Percentiles rank a stretch among this genome's conserved stretches.
Conservation (phyloP, 1,140 invertebrate genomes). For the Ectropis grisescens region DNA sequence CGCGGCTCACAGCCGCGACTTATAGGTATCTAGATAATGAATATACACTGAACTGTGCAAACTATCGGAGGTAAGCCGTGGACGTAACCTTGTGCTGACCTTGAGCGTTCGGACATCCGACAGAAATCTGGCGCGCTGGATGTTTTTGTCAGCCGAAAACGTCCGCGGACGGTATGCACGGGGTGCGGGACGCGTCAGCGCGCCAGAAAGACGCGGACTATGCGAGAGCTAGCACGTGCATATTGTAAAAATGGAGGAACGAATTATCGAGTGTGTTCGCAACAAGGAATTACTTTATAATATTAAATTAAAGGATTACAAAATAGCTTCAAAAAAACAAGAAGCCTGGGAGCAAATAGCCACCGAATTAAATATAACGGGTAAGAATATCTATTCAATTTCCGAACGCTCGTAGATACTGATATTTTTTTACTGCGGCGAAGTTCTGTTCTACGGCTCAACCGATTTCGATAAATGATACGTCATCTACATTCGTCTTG, state of each 20-base stretch:
- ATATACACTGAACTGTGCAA: background rate
- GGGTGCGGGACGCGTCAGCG: constrained; percentile 1
- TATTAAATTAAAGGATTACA: background rate
- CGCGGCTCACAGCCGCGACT: background rate
- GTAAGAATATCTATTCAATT: no score
- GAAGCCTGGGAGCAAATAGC: no score
- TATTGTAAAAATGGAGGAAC: constrained; percentile 1
- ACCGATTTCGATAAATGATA: no score
- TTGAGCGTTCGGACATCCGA: no score
- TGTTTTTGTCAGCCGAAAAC: constrained; percentile 1
- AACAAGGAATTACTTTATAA: constrained; percentile 1
- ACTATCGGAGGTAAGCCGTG: constrained; percentile 1
- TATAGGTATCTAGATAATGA: constrained; percentile 1
- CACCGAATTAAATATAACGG: no score
- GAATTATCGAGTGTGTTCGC: constrained; percentile 1
- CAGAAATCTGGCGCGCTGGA: no score
- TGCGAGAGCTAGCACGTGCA: constrained; percentile 1
- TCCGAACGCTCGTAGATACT: no score
- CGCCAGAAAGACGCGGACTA: constrained; percentile 1
- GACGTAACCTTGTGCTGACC: constrained; percentile 1
- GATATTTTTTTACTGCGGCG: no score
- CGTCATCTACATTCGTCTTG: no score
- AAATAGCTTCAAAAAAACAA: no score
- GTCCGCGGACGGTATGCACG: constrained; percentile 3
- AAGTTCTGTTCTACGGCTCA: no score